These are phyloP conservation scores for Heteractis magnifica DNA, from an alignment of 92 coral and sea anemone species.

Conservation along the genomic window DNA sequence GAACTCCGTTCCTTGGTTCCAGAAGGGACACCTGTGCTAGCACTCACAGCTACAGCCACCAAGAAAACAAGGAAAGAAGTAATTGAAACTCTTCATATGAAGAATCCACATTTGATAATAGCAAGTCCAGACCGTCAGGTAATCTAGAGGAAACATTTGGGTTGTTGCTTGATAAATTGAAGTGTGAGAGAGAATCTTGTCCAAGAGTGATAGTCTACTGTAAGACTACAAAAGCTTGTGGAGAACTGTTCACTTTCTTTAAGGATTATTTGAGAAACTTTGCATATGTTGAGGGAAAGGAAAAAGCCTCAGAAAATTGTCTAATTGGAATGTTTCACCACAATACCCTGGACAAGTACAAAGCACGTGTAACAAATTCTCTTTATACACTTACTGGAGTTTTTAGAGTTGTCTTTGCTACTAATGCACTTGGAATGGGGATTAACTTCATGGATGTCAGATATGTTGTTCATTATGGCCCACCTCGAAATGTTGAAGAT, in stretches of 20 bases:
- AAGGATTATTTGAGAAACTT: constrained; percentile 33
- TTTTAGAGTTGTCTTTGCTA: constrained; percentile 38
- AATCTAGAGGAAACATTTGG: constrained; percentile 35
- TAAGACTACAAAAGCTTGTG: constrained; percentile 58
- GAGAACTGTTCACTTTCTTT: constrained; percentile 41
- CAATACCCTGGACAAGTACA: constrained; percentile 41
- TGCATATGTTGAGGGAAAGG: constrained; percentile 14
- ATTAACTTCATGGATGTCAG: constrained; percentile 34
- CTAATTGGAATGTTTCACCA: constrained; percentile 55
- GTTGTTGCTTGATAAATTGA: constrained; percentile 44
- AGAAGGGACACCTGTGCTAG: constrained; percentile 38
- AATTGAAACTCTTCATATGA: constrained; percentile 25
- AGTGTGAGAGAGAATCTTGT: not conserved
- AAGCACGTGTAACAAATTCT: constrained; percentile 17
- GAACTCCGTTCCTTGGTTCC: constrained; percentile 48
- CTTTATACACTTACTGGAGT: constrained; percentile 17
- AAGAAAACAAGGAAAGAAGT: not conserved
- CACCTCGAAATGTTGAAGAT: constrained; percentile 47
- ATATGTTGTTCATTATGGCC: constrained; percentile 47
- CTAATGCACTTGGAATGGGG: constrained; percentile 55
- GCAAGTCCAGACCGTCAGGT: constrained; percentile 47
- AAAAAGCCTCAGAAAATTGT: constrained; percentile 22
- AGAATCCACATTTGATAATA: constrained; percentile 16
- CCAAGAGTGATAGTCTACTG: constrained; percentile 53
- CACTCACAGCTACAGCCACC: constrained; percentile 44